Conservation (phyloP, 2,113 vertebrate genomes). For the Uria lomvia region DNA sequence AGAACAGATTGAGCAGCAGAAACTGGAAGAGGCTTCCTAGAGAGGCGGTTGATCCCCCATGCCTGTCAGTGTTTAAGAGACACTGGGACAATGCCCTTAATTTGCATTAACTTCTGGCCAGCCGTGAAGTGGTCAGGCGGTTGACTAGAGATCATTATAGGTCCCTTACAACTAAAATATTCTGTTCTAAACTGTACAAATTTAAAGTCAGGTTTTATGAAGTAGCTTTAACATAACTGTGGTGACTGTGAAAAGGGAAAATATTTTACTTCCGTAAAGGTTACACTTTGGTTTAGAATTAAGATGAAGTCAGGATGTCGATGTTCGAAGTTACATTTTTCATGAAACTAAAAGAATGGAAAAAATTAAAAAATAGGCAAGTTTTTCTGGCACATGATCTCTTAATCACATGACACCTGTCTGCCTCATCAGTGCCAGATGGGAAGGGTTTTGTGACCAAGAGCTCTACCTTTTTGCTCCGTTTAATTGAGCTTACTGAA, state of each 20-base stretch:
- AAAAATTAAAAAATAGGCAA: background rate
- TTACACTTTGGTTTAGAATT: background rate
- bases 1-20: background rate
- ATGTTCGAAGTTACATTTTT: background rate
- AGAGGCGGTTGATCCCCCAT: accelerated
- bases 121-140: background rate
- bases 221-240: background rate
- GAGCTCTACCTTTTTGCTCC: background rate
- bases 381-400: background rate
- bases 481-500: background rate
- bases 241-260: background rate
- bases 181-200: background rate
- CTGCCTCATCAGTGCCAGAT: background rate
- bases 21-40: background rate
- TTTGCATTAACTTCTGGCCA: background rate
- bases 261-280: background rate
- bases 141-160: background rate
- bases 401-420: background rate
- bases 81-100: background rate
- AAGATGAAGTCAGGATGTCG: background rate
- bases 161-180: background rate
- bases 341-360: background rate
- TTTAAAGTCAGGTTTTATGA: background rate
- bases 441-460: background rate
- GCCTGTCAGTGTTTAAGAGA: background rate